These are phyloP conservation scores for Myrmophylax atrothorax DNA, from an alignment of 2,113 vertebrate species.

Conservation along the genomic window DNA sequence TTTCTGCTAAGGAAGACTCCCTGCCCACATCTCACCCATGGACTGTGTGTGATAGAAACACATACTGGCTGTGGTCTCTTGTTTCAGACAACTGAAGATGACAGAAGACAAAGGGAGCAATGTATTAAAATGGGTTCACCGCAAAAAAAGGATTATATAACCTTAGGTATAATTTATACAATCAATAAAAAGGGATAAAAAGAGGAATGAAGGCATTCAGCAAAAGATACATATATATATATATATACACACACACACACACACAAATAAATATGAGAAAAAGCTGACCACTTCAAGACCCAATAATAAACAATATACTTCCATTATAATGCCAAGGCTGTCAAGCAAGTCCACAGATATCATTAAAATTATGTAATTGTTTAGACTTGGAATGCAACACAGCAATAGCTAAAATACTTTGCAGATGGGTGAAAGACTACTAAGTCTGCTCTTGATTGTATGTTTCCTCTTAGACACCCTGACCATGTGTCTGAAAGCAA, in stretches of 20 bases:
- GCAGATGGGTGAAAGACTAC: not conserved
- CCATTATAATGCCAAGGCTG: not conserved
- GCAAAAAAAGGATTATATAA: not conserved
- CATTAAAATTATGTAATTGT: not conserved
- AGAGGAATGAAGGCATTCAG: not conserved
- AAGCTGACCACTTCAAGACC: constrained; percentile 5
- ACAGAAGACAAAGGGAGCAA: not conserved
- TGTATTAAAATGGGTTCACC: not conserved
- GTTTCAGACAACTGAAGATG: not conserved
- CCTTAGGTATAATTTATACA: not conserved
- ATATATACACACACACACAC: not conserved
- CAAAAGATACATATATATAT: not conserved
- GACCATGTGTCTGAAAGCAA: not conserved
- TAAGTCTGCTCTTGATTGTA: not conserved
- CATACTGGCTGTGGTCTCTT: not conserved
- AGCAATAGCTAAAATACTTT: not conserved
- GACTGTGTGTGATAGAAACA: not conserved
- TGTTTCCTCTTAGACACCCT: not conserved
- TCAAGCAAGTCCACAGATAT: not conserved
- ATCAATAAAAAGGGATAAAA: not conserved
- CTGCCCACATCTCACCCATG: not conserved
- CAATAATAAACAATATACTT: not conserved
- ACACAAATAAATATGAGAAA: not conserved
- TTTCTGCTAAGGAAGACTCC: not conserved
- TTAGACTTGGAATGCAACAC: constrained; percentile 10